Evolutionary conservation across 64 coral and sea anemone species (phyloP), one percentile per base, ranked within the genome.

Genomic region (Dendronephthya gigantea): DNA sequence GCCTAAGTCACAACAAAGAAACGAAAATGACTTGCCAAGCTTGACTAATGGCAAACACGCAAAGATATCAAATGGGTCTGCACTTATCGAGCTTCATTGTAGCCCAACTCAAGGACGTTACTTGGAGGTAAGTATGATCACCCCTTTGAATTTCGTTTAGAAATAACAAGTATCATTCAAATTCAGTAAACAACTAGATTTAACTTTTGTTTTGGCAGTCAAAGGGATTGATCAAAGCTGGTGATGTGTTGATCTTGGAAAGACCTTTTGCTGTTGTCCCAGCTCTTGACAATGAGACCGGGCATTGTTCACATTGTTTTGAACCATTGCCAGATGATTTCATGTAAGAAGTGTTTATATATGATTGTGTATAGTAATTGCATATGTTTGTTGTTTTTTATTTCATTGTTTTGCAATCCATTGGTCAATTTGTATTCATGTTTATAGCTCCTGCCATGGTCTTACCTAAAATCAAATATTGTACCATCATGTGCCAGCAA

Each of bases 401-500:
- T 45, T 4, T 45, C 41, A 45, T 45, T 45, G 41, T 45, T 45
- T 45, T 4, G 4, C 41, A 45, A 11, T 45, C 41, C 11, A 45
- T 45, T 45, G 4, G 58, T 66, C 6, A 6, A 17, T 22, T 15
- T 66, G 58, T 66, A 16, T 76, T 79, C 4, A 45, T 79, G 25
- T 62, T 9, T 62, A n/a, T 34, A 79, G 72, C 36, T 16, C 2
- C 10, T 79, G 72, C 29, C 0, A 29, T 36, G 72, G 8, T 36
- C 36, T 29, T 22, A 62, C 19, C 32, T 33, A 88, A n/a, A 87
- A 90, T 93, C 0, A 85, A 87, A 31, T 93, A 98, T 72, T 98
- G 94, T 83, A 93, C 94, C 13, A 59, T 81, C 2, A 66, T 59
- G 1, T 98, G 94, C 29, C 50, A 89, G 17, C 68, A 98, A 41